Conservation (phyloP, 2,113 vertebrate species). For the Chamaea fasciata region DNA sequence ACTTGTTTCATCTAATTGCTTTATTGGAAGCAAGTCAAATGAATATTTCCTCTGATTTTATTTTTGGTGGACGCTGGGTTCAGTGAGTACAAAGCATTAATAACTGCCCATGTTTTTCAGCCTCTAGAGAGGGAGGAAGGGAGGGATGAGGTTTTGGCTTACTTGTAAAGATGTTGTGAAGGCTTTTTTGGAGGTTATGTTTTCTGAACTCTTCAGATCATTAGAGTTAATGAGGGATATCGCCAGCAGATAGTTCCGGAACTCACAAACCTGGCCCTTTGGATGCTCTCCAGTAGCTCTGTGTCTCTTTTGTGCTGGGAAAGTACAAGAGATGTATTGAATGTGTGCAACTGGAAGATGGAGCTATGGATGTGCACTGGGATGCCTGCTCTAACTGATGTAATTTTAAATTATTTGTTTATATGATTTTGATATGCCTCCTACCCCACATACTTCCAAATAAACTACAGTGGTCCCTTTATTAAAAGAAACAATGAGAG, state of each 20-base stretch:
- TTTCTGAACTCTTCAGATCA: neutral
- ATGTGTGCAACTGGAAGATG: neutral
- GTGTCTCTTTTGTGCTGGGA: neutral
- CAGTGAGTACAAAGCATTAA: neutral
- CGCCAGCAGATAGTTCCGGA: neutral
- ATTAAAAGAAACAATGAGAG: neutral
- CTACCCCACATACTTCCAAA: neutral
- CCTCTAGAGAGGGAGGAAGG: neutral
- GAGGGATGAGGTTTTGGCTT: neutral
- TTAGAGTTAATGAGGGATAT: neutral
- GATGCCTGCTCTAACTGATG: neutral
- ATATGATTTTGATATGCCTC: neutral
- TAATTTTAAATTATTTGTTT: neutral
- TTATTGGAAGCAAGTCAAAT: conserved; percentile 60
- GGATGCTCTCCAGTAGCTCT: neutral
- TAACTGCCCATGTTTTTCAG: neutral
- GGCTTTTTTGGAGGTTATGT: neutral
- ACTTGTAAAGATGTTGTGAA: neutral
- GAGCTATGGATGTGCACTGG: neutral
- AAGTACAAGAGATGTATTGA: neutral
- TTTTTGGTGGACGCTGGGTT: neutral
- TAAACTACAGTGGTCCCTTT: neutral
- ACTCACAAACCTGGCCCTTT: neutral
- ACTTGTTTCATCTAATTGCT: conserved; percentile 57
- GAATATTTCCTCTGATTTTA: conserved; percentile 1